Evolutionary conservation across 2,797 vertebrate genomes (phyloP).

Genomic region (Alfaro cultratus): DNA sequence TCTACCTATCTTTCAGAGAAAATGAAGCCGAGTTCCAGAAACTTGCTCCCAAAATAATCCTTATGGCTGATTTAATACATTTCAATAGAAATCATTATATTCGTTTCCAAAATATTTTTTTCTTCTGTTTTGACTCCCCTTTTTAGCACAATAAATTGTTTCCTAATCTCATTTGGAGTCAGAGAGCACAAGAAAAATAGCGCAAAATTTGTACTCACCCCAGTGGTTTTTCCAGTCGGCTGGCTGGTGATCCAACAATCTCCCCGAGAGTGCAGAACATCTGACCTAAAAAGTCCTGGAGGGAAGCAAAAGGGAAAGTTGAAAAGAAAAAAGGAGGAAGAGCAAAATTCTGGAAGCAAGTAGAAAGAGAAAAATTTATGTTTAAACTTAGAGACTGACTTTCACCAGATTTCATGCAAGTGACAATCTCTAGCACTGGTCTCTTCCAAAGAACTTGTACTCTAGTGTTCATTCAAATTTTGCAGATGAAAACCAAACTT

Average conservation of each 20-base stretch:
- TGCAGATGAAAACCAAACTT: constrained; percentile 1
- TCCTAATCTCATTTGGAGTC: constrained; percentile 30
- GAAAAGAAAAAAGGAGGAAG: not conserved
- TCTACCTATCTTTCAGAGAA: constrained; percentile 9
- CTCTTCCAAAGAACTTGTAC: constrained; percentile 8
- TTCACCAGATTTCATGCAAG: constrained; percentile 18
- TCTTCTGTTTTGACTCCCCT: constrained; percentile 5
- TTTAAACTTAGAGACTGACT: constrained; percentile 9
- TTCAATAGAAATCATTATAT: not conserved
- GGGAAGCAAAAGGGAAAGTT: constrained; percentile 17
- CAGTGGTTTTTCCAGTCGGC: constrained; percentile 93
- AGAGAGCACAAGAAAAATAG: constrained; percentile 20
- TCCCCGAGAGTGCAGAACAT: constrained; percentile 95
- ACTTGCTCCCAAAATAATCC: not conserved
- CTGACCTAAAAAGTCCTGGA: constrained; percentile 95
- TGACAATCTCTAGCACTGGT: constrained; percentile 1
- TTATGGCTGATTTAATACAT: constrained; percentile 5
- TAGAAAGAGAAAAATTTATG: constrained; percentile 23
- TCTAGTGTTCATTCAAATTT: constrained; percentile 16
- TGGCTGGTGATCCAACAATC: constrained; percentile 93
- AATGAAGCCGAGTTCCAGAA: not conserved
- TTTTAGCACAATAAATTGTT: constrained; percentile 23
- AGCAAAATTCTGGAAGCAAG: constrained; percentile 3
- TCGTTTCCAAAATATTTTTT: constrained; percentile 8
- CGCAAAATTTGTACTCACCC: constrained; percentile 82